These are phyloP conservation scores for Drymodes brunneopygia DNA, from an alignment of 2,113 vertebrate species.

Conservation along the genomic window DNA sequence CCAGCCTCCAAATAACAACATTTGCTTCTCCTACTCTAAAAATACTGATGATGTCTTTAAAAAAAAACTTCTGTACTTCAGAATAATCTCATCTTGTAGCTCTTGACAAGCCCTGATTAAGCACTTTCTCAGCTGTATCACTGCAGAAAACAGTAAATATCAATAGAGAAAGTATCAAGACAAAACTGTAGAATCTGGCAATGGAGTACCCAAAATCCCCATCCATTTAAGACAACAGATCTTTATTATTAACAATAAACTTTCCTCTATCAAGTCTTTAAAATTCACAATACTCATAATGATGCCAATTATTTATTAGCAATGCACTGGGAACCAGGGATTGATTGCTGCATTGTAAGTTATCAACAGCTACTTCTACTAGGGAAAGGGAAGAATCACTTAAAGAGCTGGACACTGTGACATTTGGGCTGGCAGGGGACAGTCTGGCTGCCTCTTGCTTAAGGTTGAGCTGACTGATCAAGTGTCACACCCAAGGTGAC, in stretches of 20 bases:
- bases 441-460: slow-evolving; percentile 11
- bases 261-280: background rate
- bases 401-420: background rate
- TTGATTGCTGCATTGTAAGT: background rate
- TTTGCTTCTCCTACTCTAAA: background rate
- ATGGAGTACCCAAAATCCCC: background rate
- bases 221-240: background rate
- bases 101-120: background rate
- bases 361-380: background rate
- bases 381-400: background rate
- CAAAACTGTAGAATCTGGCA: background rate
- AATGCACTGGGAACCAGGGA: background rate
- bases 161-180: background rate
- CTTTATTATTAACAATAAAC: background rate
- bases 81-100: background rate
- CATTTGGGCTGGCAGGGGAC: background rate
- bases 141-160: background rate
- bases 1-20: background rate
- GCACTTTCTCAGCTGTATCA: background rate
- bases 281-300: background rate
- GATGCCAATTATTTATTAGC: background rate
- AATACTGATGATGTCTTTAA: fast-evolving
- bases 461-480: slow-evolving; percentile 26
- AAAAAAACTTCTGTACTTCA: background rate
- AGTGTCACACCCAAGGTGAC: slow-evolving; percentile 37